Evolutionary conservation across 2,888 invertebrate species (phyloP).

Genomic region (Melinaea menophilus): DNA sequence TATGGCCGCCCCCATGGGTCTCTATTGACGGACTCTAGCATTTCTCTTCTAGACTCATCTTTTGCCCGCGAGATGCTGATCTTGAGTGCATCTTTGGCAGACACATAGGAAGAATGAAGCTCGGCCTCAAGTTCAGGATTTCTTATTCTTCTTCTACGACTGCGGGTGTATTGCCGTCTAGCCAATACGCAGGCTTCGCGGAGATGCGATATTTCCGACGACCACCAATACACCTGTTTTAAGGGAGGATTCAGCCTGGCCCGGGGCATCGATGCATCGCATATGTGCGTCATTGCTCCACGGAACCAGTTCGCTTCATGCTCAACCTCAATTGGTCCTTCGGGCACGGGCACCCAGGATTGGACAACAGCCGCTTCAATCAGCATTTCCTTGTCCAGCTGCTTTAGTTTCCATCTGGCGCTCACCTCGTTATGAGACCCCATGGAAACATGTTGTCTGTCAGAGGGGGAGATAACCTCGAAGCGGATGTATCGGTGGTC

Average conservation of each 20-base stretch:
- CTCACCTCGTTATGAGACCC: neutral
- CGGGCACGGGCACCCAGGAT: conserved; percentile 13
- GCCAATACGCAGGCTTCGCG: conserved; percentile 11
- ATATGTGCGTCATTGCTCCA: conserved; percentile 20
- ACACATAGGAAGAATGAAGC: conserved; percentile 7
- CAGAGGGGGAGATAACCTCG: conserved; percentile 8
- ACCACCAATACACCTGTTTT: conserved; percentile 26
- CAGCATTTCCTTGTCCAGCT: conserved; percentile 5
- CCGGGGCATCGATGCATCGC: conserved; percentile 23
- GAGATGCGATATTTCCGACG: conserved; percentile 13
- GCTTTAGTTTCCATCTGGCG: conserved; percentile 5
- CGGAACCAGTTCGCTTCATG: conserved; percentile 15
- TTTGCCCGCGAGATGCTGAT: conserved; percentile 13
- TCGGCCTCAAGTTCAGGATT: conserved; percentile 3
- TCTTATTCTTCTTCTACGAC: conserved; percentile 8
- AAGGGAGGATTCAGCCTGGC: neutral
- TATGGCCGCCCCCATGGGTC: conserved; percentile 22
- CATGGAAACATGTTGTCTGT: neutral
- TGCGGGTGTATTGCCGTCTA: conserved; percentile 17
- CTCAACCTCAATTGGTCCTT: conserved; percentile 1
- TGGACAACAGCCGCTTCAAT: conserved; percentile 14
- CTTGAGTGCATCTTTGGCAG: conserved; percentile 9
- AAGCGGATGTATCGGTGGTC: conserved; percentile 27
- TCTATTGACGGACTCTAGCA: conserved; percentile 2
- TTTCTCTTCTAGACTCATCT: conserved; percentile 10